A percentile compares a stretch with the other conserved stretches of the same genome.
Evolutionary conservation across 2,888 invertebrate genomes (phyloP).

Genomic region (Parnassius smintheus): DNA sequence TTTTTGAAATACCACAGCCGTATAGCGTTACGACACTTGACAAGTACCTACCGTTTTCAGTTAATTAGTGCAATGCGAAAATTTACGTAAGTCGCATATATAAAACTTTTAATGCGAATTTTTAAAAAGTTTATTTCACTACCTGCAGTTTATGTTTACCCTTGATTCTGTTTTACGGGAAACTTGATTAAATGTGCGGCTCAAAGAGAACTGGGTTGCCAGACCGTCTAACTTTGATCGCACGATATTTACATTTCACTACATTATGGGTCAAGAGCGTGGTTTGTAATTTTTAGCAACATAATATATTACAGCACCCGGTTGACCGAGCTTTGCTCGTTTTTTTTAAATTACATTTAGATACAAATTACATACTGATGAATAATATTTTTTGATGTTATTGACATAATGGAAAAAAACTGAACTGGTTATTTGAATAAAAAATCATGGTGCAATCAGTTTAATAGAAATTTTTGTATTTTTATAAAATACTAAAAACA

Average conservation of each 20-base stretch:
- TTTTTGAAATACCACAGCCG: slow-evolving; percentile 28
- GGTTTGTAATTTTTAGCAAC: background rate
- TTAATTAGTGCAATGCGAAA: slow-evolving; percentile 54
- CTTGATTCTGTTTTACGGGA: slow-evolving; percentile 26
- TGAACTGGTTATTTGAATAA: too few relatives aligned
- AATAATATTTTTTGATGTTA: too few relatives aligned
- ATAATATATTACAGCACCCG: too few relatives aligned
- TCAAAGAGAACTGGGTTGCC: slow-evolving; percentile 28
- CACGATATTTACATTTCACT: slow-evolving; percentile 15
- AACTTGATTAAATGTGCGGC: slow-evolving; percentile 28
- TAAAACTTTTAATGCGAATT: slow-evolving; percentile 27
- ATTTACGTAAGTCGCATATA: slow-evolving; percentile 25
- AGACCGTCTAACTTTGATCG: slow-evolving; percentile 15
- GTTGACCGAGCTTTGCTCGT: too few relatives aligned
- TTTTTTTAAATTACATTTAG: too few relatives aligned
- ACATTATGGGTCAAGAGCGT: slow-evolving; percentile 8
- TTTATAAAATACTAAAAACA: too few relatives aligned
- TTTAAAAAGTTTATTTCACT: slow-evolving; percentile 27
- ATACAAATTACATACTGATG: too few relatives aligned
- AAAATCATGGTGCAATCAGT: too few relatives aligned
- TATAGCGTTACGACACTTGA: slow-evolving; percentile 42
- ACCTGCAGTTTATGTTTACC: slow-evolving; percentile 20
- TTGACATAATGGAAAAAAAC: too few relatives aligned
- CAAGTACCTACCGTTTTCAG: slow-evolving; percentile 54
- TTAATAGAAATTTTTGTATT: too few relatives aligned